Evolutionary conservation across 2,797 vertebrate species (phyloP).

Genomic region (Microtus agrestis): DNA sequence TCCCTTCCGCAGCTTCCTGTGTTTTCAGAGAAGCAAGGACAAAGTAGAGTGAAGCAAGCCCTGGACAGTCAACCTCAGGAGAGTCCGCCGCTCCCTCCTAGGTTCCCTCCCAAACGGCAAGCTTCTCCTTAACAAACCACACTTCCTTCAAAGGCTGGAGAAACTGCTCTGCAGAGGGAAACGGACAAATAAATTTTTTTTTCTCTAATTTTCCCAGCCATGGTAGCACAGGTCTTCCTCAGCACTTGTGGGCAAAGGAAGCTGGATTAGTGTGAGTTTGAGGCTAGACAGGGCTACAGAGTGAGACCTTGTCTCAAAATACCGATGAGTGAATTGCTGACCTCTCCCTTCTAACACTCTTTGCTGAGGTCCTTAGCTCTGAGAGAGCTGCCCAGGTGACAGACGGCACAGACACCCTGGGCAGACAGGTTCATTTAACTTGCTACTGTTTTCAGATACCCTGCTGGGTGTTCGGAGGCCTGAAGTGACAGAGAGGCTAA

Average conservation of each 20-base stretch:
- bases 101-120: not conserved
- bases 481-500: not conserved
- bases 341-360: not conserved
- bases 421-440: not conserved
- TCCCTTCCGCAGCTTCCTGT: constrained; percentile 78
- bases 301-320: not conserved
- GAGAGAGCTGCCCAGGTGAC: not conserved
- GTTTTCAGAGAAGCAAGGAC: constrained; percentile 67
- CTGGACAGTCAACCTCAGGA: not conserved
- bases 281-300: not conserved
- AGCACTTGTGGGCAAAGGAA: not conserved
- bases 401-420: not conserved
- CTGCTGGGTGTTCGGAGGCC: not conserved
- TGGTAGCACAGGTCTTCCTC: not conserved
- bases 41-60: not conserved
- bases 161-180: not conserved
- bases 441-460: not conserved
- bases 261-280: too few species aligned
- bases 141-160: not conserved
- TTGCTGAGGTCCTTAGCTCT: not conserved
- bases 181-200: not conserved
- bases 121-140: not conserved
- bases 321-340: not conserved
- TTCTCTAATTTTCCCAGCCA: not conserved
- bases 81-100: not conserved